Conservation (phyloP, 2,888 invertebrate genomes). For the Theristus sp. region DNA sequence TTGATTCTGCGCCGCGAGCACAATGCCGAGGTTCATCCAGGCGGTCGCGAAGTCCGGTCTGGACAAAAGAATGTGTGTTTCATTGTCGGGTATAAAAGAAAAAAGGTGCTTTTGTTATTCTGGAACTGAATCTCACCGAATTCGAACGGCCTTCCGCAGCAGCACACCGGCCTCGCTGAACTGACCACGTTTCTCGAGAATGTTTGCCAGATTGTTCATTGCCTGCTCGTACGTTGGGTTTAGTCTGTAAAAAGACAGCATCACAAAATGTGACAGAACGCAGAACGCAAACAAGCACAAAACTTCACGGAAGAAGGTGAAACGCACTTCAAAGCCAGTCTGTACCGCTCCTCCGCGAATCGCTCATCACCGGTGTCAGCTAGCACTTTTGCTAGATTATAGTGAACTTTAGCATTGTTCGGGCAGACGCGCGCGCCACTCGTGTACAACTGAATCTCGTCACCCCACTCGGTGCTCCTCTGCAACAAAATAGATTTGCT, state of each 20-base stretch:
- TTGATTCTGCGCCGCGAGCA: constrained; percentile 26
- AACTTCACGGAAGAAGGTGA: no score
- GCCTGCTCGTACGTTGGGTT: constrained; percentile 70
- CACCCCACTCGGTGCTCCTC: constrained; percentile 14
- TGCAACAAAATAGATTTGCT: constrained; percentile 10
- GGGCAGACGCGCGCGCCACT: constrained; percentile 74
- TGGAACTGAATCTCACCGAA: constrained; percentile 46
- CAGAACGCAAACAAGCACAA: no score
- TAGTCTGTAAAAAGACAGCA: constrained; percentile 40
- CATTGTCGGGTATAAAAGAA: background rate
- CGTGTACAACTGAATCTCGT: constrained; percentile 42
- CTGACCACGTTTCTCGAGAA: constrained; percentile 51
- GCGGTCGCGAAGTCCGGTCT: constrained; percentile 76
- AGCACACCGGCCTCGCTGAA: constrained; percentile 52
- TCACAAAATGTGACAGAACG: no score
- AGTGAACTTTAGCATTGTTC: constrained; percentile 67
- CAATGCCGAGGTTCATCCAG: constrained; percentile 95
- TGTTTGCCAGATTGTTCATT: constrained; percentile 77
- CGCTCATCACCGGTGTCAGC: constrained; percentile 50
- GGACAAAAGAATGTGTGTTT: constrained; percentile 8
- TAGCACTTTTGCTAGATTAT: constrained; percentile 74
- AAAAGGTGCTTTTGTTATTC: background rate
- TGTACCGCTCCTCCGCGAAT: constrained; percentile 56
- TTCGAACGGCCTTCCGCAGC: constrained; percentile 49
- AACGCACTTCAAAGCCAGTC: constrained; percentile 14